These are phyloP conservation scores for Prunella strophiata DNA, from an alignment of 2,797 vertebrate species.

Conservation along the genomic window DNA sequence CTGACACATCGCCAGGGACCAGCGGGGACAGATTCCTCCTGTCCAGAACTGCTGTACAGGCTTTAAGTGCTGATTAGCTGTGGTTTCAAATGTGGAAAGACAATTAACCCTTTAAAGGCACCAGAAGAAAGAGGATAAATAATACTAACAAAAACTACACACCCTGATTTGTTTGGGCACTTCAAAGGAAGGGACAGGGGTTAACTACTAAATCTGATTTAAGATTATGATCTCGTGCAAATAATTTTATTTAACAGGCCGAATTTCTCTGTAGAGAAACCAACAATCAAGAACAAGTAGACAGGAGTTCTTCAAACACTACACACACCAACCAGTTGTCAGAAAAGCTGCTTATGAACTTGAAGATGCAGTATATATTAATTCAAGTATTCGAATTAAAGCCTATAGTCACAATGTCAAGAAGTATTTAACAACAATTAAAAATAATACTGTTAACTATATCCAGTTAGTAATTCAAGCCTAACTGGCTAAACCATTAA, in stretches of 20 bases:
- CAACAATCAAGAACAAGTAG: background rate
- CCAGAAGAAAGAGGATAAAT: background rate
- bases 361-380: background rate
- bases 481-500: background rate
- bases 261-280: background rate
- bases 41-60: rapidly evolving
- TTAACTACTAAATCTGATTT: background rate
- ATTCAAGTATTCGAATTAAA: background rate
- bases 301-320: background rate
- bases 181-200: background rate
- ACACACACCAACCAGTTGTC: background rate
- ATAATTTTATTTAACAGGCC: background rate
- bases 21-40: rapidly evolving
- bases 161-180: background rate
- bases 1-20: background rate
- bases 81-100: background rate
- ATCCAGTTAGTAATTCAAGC: background rate
- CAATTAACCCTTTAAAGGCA: background rate
- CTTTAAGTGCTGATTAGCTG: background rate
- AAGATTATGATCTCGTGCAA: background rate
- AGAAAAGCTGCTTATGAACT: background rate
- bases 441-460: background rate
- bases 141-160: no score
- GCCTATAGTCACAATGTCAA: background rate
- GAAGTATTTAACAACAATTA: background rate